Evolutionary conservation across 2,888 invertebrate species (phyloP).

Genomic region (Tiphia femorata): DNA sequence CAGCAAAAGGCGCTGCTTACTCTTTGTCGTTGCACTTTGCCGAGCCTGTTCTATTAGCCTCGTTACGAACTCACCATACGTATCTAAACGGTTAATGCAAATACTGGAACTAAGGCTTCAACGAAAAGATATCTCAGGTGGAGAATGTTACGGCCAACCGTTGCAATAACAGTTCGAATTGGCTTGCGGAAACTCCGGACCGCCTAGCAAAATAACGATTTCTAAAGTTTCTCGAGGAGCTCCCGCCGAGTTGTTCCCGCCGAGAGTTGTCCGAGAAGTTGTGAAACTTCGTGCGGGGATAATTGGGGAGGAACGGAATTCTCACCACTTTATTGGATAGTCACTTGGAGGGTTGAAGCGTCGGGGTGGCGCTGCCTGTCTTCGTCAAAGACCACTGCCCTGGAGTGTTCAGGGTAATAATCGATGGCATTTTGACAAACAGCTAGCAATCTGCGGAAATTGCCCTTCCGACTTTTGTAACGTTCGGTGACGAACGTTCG

Average conservation of each 20-base stretch:
- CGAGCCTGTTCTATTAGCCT: too few relatives aligned
- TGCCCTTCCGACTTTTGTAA: too few relatives aligned
- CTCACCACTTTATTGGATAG: slow-evolving; percentile 24
- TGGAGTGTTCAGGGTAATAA: too few relatives aligned
- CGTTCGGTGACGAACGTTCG: too few relatives aligned
- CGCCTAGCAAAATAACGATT: slow-evolving; percentile 60
- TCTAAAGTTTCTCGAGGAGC: slow-evolving; percentile 63
- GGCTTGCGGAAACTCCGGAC: slow-evolving; percentile 26
- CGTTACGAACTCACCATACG: too few relatives aligned
- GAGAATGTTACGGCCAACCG: too few relatives aligned
- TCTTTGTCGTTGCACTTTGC: background rate
- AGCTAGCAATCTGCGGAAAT: too few relatives aligned
- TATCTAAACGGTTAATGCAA: too few relatives aligned
- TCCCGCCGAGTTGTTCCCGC: slow-evolving; percentile 50
- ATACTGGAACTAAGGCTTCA: too few relatives aligned
- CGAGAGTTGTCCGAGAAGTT: slow-evolving; percentile 57
- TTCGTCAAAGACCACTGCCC: too few relatives aligned
- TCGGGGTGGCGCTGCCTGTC: slow-evolving; percentile 3
- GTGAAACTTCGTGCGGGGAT: slow-evolving; percentile 57
- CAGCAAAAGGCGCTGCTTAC: background rate
- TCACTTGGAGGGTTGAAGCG: slow-evolving; percentile 12
- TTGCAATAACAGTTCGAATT: slow-evolving; percentile 30
- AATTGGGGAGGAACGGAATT: slow-evolving; percentile 37
- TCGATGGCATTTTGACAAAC: too few relatives aligned
- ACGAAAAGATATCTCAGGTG: too few relatives aligned